Percentiles rank a stretch among this genome's conserved stretches.
Conservation (phyloP, 2,797 vertebrate species). For the Lacerta bilineata region DNA sequence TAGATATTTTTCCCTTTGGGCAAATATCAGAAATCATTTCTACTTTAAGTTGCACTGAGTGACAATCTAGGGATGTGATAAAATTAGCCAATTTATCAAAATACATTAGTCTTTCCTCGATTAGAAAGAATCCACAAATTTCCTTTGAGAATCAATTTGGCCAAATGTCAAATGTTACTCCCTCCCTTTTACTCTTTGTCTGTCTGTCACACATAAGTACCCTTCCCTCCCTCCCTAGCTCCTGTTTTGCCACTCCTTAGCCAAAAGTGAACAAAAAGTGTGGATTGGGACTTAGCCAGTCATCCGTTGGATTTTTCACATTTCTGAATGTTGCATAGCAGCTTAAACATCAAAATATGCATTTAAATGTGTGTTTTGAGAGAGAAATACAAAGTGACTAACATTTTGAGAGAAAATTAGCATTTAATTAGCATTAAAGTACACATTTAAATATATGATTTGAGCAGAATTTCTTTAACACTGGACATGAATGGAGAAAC, state of each 20-base stretch:
- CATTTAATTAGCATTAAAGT: not conserved
- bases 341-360: too few species aligned
- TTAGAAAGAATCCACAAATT: not conserved
- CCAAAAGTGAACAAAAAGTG: not conserved
- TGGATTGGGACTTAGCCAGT: not conserved
- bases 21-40: not conserved
- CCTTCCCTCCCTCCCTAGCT: not conserved
- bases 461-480: not conserved
- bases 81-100: not conserved
- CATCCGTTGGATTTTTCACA: not conserved
- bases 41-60: not conserved
- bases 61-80: not conserved
- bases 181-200: not conserved
- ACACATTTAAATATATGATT: not conserved
- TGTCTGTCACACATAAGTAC: too few species aligned
- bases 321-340: not conserved
- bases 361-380: not conserved
- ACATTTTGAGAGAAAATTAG: not conserved
- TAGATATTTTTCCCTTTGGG: not conserved
- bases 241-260: too few species aligned
- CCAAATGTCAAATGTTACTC: not conserved
- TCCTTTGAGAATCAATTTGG: not conserved
- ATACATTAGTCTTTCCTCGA: not conserved
- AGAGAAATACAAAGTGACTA: not conserved
- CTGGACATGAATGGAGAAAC: constrained; percentile 5